phyloP scores from a whole-genome alignment of 2,113 vertebrate genomes.

The Pluvianellus socialis region DNA sequence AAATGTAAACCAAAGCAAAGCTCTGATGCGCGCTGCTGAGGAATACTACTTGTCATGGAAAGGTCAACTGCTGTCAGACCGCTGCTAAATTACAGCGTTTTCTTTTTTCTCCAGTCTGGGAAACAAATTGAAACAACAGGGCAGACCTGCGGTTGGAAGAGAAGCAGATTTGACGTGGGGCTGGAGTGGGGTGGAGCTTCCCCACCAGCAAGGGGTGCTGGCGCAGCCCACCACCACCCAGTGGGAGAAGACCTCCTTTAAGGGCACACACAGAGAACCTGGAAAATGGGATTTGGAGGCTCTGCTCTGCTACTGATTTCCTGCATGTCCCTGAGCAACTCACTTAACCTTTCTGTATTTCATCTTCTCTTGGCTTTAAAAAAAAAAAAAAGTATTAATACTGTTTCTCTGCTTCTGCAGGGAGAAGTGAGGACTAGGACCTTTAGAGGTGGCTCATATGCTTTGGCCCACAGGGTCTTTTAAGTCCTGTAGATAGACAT shows the following conservation, averaged over 20 bases:
- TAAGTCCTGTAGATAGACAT: background rate
- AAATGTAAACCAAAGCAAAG: background rate
- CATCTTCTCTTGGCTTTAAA: background rate
- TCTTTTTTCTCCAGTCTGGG: background rate
- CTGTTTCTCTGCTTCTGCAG: background rate
- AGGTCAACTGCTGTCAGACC: background rate
- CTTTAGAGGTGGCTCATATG: rapidly evolving
- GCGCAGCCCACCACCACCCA: background rate
- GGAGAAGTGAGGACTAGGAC: background rate
- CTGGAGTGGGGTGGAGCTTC: background rate
- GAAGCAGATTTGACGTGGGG: rapidly evolving
- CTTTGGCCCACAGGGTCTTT: background rate
- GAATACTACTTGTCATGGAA: background rate
- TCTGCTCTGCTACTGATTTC: background rate
- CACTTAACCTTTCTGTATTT: background rate
- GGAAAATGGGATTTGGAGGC: background rate
- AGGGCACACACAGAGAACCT: background rate
- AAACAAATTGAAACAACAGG: background rate
- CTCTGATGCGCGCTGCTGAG: background rate
- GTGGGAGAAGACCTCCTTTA: background rate
- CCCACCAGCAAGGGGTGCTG: background rate
- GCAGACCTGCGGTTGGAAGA: background rate
- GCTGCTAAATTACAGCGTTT: background rate
- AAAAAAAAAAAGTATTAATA: background rate
- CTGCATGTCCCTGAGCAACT: background rate